Percentiles rank a stretch among this genome's conserved stretches.
Evolutionary conservation across 2,888 invertebrate genomes (phyloP).

Genomic region (Psylliodes chrysocephalus): DNA sequence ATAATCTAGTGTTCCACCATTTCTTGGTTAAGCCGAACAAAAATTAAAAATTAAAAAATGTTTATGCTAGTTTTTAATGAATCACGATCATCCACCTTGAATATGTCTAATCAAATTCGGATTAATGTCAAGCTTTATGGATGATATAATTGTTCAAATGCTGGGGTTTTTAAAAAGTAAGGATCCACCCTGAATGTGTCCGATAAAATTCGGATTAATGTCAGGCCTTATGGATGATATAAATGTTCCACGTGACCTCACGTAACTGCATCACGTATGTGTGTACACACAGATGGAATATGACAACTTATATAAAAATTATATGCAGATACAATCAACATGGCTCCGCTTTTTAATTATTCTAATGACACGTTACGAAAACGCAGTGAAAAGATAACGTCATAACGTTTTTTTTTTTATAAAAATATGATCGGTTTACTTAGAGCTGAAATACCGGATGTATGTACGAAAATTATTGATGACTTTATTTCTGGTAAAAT

Average conservation of each 20-base stretch:
- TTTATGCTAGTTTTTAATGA: too few species aligned
- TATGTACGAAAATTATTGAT: too few species aligned
- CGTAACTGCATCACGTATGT: background rate
- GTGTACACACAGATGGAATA: background rate
- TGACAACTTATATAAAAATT: constrained; percentile 5
- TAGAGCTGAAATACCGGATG: too few species aligned
- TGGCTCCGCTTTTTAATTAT: background rate
- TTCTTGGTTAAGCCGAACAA: too few species aligned
- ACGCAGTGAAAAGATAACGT: background rate
- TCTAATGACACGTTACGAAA: background rate
- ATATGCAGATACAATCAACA: background rate
- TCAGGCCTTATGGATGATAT: background rate
- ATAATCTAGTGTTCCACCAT: too few species aligned
- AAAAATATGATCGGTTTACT: too few species aligned
- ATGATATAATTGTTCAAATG: constrained; percentile 4
- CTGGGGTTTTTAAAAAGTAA: too few species aligned
- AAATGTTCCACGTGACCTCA: constrained; percentile 3
- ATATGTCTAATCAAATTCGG: background rate
- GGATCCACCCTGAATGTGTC: background rate
- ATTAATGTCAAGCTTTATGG: background rate
- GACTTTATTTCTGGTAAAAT: too few species aligned
- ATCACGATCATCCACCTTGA: too few species aligned
- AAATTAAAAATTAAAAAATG: too few species aligned
- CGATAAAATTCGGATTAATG: background rate
- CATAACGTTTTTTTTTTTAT: too few species aligned